Percentiles rank a stretch among this genome's conserved stretches.
Evolutionary conservation across 2,888 invertebrate genomes (phyloP).

Genomic region (Leucozona laternaria): DNA sequence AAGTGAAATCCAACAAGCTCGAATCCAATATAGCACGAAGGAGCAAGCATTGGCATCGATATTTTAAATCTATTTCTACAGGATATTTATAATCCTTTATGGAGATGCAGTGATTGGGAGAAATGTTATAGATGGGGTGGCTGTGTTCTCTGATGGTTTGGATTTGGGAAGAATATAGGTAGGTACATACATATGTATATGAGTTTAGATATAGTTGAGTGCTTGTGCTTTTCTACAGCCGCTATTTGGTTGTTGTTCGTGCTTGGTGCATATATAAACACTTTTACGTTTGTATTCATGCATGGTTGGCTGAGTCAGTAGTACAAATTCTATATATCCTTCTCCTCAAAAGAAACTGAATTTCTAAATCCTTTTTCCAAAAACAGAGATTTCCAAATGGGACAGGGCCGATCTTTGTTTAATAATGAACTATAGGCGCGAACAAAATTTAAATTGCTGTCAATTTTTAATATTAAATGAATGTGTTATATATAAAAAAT

Average conservation of each 20-base stretch:
- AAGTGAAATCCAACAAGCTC: slow-evolving; percentile 58
- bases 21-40: slow-evolving; percentile 1
- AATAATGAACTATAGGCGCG: not conserved
- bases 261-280: slow-evolving; percentile 50
- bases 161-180: not conserved
- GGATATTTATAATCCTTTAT: slow-evolving; percentile 74
- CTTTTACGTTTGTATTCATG: slow-evolving; percentile 55
- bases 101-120: slow-evolving; percentile 64
- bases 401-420: not conserved
- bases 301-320: slow-evolving; percentile 34
- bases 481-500: too few relatives aligned
- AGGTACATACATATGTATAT: not conserved
- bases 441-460: too few relatives aligned
- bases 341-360: slow-evolving; percentile 29
- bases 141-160: not conserved
- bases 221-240: not conserved
- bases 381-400: slow-evolving; percentile 12
- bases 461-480: too few relatives aligned
- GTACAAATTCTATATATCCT: slow-evolving; percentile 5
- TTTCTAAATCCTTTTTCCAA: slow-evolving; percentile 33
- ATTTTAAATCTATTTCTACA: slow-evolving; percentile 74
- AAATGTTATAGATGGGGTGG: slow-evolving; percentile 11
- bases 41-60: slow-evolving; percentile 56
- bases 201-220: not conserved
- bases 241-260: slow-evolving; percentile 34